Conservation (phyloP, 1,140 invertebrate genomes). For the Procambarus virginalis region DNA sequence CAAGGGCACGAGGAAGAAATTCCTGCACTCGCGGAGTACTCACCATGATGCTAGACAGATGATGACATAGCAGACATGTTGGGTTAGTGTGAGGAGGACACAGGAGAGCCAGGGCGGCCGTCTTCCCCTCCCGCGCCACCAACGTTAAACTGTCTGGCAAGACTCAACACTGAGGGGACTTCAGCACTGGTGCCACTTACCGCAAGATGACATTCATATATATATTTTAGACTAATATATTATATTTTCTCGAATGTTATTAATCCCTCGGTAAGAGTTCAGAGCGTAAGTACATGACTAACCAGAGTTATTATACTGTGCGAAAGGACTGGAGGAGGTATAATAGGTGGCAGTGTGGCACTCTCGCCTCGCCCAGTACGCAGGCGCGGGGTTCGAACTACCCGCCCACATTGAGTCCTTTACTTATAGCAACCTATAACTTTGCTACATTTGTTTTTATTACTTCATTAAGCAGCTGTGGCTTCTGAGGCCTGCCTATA, state of each 20-base stretch:
- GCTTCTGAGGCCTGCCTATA: no score
- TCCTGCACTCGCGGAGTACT: background rate
- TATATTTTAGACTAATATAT: background rate
- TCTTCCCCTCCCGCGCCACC: background rate
- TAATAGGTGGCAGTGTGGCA: background rate
- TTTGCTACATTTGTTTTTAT: no score
- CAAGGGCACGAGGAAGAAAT: no score
- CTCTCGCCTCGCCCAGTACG: background rate
- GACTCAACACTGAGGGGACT: background rate
- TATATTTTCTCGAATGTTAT: background rate
- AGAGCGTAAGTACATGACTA: no score
- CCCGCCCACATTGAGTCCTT: background rate
- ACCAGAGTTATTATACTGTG: no score
- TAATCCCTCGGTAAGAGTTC: no score
- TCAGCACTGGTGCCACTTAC: background rate
- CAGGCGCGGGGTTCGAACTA: constrained; percentile 32
- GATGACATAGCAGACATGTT: background rate
- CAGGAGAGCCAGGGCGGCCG: background rate
- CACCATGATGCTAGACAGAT: constrained; percentile 5
- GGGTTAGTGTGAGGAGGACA: background rate
- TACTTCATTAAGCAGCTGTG: no score
- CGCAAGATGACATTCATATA: background rate
- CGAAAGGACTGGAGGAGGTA: background rate
- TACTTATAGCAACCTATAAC: background rate
- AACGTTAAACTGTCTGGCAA: background rate